Percentiles rank a stretch among this genome's conserved stretches.
phyloP scores from a whole-genome alignment of 2,888 invertebrate genomes.

The Prenolepis imparis region DNA sequence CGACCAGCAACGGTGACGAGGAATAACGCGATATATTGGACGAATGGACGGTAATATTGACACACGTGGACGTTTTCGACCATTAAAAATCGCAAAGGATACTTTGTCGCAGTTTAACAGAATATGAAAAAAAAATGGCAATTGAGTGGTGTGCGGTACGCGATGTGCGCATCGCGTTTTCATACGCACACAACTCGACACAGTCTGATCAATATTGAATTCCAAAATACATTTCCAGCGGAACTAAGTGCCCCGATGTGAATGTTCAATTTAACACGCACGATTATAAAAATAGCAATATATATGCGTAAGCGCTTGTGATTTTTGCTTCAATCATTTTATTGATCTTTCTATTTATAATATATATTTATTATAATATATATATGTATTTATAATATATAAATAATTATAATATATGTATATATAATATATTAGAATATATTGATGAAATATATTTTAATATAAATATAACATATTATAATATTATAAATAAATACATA shows the following conservation, averaged over 20 bases:
- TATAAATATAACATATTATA: too few relatives aligned
- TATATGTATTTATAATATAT: too few relatives aligned
- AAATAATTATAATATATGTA: too few relatives aligned
- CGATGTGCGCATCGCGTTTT: slow-evolving; percentile 6
- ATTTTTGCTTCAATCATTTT: neutral
- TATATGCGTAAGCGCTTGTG: neutral
- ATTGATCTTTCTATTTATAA: neutral
- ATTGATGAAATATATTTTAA: too few relatives aligned
- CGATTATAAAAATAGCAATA: slow-evolving; percentile 14
- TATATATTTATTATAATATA: neutral
- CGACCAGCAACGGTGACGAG: slow-evolving; percentile 4
- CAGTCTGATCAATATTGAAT: slow-evolving; percentile 16
- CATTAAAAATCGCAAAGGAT: slow-evolving; percentile 32
- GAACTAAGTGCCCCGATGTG: slow-evolving; percentile 16
- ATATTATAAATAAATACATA: too few relatives aligned
- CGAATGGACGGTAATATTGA: slow-evolving; percentile 37
- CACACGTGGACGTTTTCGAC: slow-evolving; percentile 32
- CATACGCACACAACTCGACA: neutral
- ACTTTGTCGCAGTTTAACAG: slow-evolving; percentile 19
- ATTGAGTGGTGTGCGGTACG: neutral
- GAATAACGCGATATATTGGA: slow-evolving; percentile 31
- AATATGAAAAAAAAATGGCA: slow-evolving; percentile 35
- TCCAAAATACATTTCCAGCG: slow-evolving; percentile 21
- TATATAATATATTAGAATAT: too few relatives aligned
- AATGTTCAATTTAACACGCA: neutral